Evolutionary conservation across 2,888 invertebrate species (phyloP), one percentile per base, ranked within the genome.

Genomic region (Stenoptilia bipunctidactyla): DNA sequence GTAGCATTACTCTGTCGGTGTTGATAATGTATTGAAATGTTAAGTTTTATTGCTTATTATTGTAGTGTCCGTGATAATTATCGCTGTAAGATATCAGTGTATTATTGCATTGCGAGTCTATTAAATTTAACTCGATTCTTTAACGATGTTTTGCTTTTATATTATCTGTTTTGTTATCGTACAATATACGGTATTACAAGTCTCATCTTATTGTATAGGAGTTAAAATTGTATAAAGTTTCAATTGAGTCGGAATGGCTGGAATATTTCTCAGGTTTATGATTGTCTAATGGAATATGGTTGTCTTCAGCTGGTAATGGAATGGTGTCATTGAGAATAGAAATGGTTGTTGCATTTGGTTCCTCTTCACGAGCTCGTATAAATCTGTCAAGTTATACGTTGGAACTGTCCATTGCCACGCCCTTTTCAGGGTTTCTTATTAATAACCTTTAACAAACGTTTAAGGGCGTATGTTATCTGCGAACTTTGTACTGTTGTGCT

Each of bases 71-170:
- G 34, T 38, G 36, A 42, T 45, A 45, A 43, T 44, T 49, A 43
- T 44, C 36, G 33, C 27, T 25, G 15, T 15, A 12, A 20, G 20
- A 5, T 20, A 33, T 42, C 36, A 44, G 42, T 47, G 51, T 64
- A 65, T 67, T 58, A 50, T 46, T 49, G 55, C 54, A 60, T 59
- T 73, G 66, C 70, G 69, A 63, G 64, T 50, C 55, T 52, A 47
- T 55, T 62, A 61, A 62, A 62, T 55, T 68, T 58, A 65, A 67
- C 69, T 65, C 48, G 50, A 56, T 55, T 47, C 52, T 55, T 48
- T 63, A 68, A 76, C 70, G 64, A 67, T 58, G 56, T 44, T 74
- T 72, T 72, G 70, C 77, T 77, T 73, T 77, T 75, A 75, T 66
- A 61, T 66, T 73, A 76, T 77, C 76, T 56, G 35, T 30, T 34